Conservation (phyloP, 2,797 vertebrate genomes). For the Cirrhinus molitorella region DNA sequence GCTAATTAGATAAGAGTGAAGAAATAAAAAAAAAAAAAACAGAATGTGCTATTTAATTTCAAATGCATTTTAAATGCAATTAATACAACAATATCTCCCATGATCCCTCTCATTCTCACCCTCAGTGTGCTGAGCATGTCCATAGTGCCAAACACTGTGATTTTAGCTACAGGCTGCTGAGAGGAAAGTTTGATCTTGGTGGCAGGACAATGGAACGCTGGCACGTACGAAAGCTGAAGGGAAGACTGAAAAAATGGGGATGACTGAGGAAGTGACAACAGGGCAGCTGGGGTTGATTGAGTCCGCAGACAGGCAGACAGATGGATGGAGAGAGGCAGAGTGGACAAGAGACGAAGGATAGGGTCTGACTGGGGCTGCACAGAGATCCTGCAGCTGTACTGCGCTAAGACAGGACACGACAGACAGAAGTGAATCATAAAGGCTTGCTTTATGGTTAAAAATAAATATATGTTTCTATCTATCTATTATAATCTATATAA, state of each 20-base stretch:
- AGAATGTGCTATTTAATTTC: not conserved
- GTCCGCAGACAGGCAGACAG: conserved; percentile 42
- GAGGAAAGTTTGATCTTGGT: conserved; percentile 34
- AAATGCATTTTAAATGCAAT: not conserved
- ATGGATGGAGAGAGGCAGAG: conserved; percentile 40
- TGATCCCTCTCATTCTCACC: conserved; percentile 18
- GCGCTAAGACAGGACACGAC: conserved; percentile 39
- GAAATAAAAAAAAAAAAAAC: not conserved
- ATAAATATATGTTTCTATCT: too few species aligned
- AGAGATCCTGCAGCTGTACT: conserved; percentile 57
- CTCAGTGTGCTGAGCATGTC: conserved; percentile 50
- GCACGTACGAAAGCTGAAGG: conserved; percentile 37
- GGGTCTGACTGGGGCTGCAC: conserved; percentile 46
- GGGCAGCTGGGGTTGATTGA: conserved; percentile 61
- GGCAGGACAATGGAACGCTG: conserved; percentile 37
- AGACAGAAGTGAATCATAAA: not conserved
- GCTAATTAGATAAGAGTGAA: conserved; percentile 36
- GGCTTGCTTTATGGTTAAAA: not conserved
- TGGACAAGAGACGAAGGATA: conserved; percentile 56
- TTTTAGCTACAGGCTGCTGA: conserved; percentile 45
- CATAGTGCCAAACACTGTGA: conserved; percentile 48
- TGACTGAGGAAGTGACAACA: conserved; percentile 43
- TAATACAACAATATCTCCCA: not conserved
- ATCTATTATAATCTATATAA: too few species aligned
- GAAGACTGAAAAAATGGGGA: conserved; percentile 42